Evolutionary conservation across 2,113 vertebrate genomes (phyloP), one percentile per base, ranked within the genome.

Genomic region (Bothrops jararaca): DNA sequence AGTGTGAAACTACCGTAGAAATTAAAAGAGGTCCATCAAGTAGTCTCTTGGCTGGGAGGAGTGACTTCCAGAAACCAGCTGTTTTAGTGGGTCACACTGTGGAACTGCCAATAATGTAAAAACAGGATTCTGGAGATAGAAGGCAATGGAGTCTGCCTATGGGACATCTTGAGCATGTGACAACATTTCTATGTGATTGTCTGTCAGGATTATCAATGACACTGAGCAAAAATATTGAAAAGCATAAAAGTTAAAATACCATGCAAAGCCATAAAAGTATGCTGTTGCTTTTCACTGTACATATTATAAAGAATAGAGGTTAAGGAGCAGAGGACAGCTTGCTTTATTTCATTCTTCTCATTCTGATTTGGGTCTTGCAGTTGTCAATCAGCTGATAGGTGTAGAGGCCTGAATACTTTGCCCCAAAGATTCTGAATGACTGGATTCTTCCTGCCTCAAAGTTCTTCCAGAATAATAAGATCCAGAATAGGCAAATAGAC

Each of bases 1-100:
- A 8, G 57, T 91, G 85, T 92, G 74, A 89, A 95, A 90, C 39
- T 60, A n/a, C n/a, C n/a, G n/a, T n/a, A 64, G n/a, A 86, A 34
- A 1, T 85, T 53, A 48, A 86, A 91, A 60, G 52, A 89, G 85
- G 86, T 57, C 56, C 93, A 88, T 50, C 91, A 80, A 29, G 90
- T 58, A 91, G 92, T 88, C 45, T n/a, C 15, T 54, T 92, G 54
- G 54, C 60, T 92, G 60, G 52, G 74, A 92, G 88, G 88, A 86
- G 97, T 97, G 95, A 95, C 92, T 97, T 97, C 97, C 97, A 97
- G 97, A 96, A 97, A 96, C 87, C 50, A 23, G 92, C 69, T n/a
- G 91, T 94, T 95, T 89, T 48, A 95, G 23, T 95, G 64, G 97
- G 93, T 95, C 92, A 12, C 12, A 92, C 94, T 85, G 95, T 45